Evolutionary conservation across 1,140 invertebrate genomes (phyloP), one percentile per base, ranked within the genome.

Genomic region (Neomicropteryx cornuta): DNA sequence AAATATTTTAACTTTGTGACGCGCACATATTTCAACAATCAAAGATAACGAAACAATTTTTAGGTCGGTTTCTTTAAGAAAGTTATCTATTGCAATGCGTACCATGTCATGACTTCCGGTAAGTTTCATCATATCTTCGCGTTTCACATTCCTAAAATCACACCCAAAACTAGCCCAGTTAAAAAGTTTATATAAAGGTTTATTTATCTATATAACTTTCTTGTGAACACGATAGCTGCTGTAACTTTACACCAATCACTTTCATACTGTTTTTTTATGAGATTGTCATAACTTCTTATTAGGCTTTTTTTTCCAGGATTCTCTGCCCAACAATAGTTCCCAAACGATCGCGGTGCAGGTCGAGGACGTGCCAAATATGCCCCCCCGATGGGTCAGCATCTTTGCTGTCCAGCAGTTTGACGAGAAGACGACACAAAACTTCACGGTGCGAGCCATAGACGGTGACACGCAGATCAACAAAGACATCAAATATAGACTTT

Each of bases 391-490:
- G 71, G 55, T 60, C 3, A 56, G 56, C 42, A 58, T 68, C 13
- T 70, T 67, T 36, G 58, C 69, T 0, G 62, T 69, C 0, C 61
- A 67, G 47, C 62, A 58, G 37, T 68, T 72, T 37, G 50, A 65
- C 17, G 70, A 73, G 52, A 70, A 71, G 50, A 56, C 56, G 1
- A 18, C 28, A 0, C 56, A 61, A 46, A 44, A 44, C 38, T 68
- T 62, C 38, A 45, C 41, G 3, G 58, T 73, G 1, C 45, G 46
- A 21, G 71, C 72, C 2, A 64, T 72, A n/a, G 71, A 74, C 41
- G 71, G 69, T 8, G 72, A 75, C 45, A 66, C 64, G 2, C 62
- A 58, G 19, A 67, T 74, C 21, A 55, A 71, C 41, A 61, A 56
- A 38, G 46, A 50, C 17, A 72, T 75, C 27, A 43, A 60, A 36